These are phyloP conservation scores for Lasioglossum villosulum DNA, from an alignment of 2,888 invertebrate genomes.

Conservation along the genomic window DNA sequence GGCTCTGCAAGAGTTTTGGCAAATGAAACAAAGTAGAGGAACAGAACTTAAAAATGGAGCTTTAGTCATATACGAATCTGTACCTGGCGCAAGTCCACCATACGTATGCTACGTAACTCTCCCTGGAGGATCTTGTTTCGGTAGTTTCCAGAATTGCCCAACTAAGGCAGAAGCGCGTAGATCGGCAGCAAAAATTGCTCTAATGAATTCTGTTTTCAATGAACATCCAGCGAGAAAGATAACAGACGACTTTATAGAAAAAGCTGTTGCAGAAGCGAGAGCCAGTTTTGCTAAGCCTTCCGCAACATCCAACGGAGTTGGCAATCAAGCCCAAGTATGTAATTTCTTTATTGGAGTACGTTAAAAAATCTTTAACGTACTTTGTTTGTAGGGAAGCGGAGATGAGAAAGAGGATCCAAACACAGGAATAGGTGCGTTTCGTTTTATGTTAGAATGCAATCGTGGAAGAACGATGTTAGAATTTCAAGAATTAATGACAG, in stretches of 20 bases:
- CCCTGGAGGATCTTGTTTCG: slow-evolving; percentile 98
- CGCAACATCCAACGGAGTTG: slow-evolving; percentile 76
- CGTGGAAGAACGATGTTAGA: slow-evolving; percentile 95
- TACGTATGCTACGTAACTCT: slow-evolving; percentile 98
- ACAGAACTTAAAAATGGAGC: slow-evolving; percentile 94
- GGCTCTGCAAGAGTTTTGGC: slow-evolving; percentile 98
- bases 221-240: slow-evolving; percentile 97
- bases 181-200: slow-evolving; percentile 97
- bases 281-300: slow-evolving; percentile 87
- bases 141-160: slow-evolving; percentile 97
- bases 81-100: slow-evolving; percentile 95
- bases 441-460: slow-evolving; percentile 88
- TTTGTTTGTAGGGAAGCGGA: slow-evolving; percentile 86
- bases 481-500: slow-evolving; percentile 99
- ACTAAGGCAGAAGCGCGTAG: slow-evolving; percentile 97
- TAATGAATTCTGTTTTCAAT: slow-evolving; percentile 98
- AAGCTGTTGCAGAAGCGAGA: slow-evolving; percentile 96
- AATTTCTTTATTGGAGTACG: neutral
- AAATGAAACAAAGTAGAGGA: slow-evolving; percentile 96
- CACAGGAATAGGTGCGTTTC: slow-evolving; percentile 91
- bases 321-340: slow-evolving; percentile 73
- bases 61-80: slow-evolving; percentile 97
- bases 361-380: slow-evolving; percentile 1
- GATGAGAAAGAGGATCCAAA: slow-evolving; percentile 86
- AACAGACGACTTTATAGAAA: slow-evolving; percentile 97